Conservation (phyloP, 2,797 vertebrate species). For the Natrix natrix region DNA sequence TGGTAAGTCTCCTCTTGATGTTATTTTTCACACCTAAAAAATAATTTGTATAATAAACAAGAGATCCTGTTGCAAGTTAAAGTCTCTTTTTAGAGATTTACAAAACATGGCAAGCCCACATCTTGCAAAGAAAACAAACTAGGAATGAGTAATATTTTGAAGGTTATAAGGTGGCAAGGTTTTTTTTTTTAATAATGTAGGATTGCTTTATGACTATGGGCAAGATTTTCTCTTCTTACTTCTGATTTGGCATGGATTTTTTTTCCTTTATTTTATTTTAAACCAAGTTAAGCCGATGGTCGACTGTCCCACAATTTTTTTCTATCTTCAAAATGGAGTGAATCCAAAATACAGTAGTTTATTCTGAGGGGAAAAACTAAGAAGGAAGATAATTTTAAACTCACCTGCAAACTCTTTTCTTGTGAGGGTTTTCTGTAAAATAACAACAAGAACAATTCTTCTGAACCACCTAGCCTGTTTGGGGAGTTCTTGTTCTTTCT, state of each 20-base stretch:
- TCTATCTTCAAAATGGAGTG: neutral
- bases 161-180: neutral
- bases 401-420: neutral
- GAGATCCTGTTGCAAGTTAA: neutral
- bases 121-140: neutral
- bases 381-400: neutral
- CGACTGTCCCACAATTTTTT: neutral
- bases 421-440: neutral
- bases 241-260: neutral
- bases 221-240: neutral
- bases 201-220: neutral
- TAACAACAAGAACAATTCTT: neutral
- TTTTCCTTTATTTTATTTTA: neutral
- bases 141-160: neutral
- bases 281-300: neutral
- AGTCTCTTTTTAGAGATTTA: neutral
- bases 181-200: neutral
- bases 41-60: neutral
- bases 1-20: slow-evolving; percentile 56
- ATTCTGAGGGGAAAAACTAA: neutral
- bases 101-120: neutral
- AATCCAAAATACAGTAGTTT: neutral
- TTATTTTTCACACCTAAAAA: neutral
- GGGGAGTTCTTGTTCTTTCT: neutral
- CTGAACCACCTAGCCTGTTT: neutral